A percentile compares a stretch with the other conserved stretches of the same genome.
phyloP scores from a whole-genome alignment of 1,140 invertebrate genomes.

The Nomia melanderi region DNA sequence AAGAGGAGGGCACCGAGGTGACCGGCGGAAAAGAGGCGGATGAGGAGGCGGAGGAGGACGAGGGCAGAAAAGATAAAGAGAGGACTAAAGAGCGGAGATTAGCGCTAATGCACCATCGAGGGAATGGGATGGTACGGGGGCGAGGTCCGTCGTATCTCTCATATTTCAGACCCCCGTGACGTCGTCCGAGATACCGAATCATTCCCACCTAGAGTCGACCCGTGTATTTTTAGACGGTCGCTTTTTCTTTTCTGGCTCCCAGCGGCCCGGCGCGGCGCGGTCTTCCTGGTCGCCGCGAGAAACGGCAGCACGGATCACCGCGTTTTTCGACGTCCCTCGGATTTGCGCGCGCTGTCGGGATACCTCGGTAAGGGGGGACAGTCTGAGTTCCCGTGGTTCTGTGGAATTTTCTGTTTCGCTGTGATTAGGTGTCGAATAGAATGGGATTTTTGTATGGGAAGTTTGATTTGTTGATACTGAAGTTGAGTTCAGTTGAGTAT shows the following conservation, averaged over 20 bases:
- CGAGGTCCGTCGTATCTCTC: slow-evolving; percentile 80
- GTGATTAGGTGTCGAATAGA: no score
- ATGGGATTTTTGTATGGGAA: no score
- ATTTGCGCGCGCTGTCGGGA: no score
- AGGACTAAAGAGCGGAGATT: slow-evolving; percentile 81
- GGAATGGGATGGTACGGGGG: slow-evolving; percentile 74
- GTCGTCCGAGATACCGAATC: slow-evolving; percentile 79
- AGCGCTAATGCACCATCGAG: slow-evolving; percentile 81
- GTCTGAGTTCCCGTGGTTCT: no score
- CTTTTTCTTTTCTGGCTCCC: slow-evolving; percentile 35
- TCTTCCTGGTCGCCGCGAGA: slow-evolving; percentile 15
- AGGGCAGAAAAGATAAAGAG: slow-evolving; percentile 77
- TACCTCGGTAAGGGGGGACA: no score
- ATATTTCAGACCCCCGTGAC: slow-evolving; percentile 81
- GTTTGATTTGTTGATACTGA: no score
- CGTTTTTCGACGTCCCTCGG: neutral
- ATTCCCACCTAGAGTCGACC: slow-evolving; percentile 75
- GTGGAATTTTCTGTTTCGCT: no score
- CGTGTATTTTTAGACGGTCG: slow-evolving; percentile 74
- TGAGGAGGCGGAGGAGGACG: slow-evolving; percentile 60
- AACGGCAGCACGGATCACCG: neutral
- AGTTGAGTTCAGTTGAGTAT: no score
- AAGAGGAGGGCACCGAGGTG: neutral
- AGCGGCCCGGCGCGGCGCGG: neutral
- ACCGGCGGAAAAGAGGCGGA: slow-evolving; percentile 7